Evolutionary conservation across 1,140 invertebrate genomes (phyloP), one percentile per base, ranked within the genome.

Genomic region (Mya arenaria): DNA sequence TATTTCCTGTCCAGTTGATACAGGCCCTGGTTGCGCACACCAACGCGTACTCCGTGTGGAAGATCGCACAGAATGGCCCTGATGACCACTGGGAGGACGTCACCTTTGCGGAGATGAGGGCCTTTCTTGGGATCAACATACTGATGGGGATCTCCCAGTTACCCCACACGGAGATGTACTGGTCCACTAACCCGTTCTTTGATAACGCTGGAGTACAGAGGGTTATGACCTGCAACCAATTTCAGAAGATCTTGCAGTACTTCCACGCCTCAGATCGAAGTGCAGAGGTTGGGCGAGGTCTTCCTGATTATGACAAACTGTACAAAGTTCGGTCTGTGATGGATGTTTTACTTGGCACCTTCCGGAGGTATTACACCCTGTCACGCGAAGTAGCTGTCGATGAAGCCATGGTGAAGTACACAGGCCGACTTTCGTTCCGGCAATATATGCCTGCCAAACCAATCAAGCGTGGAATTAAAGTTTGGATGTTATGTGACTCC

Each of bases 31-130:
- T 55, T 3, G 37, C 25, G 8, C 34, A 82, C 17, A 83, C 82
- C 0, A 83, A 83, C 72, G 52, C 36, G 60, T 78, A 83, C 65
- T 65, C 82, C 10, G 0, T n/a, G 5, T 83, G 73, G 73, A 78
- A 78, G 39, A 68, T 68, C 36, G n/a, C 37, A 44, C 6, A 34
- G 34, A 1, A 28, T 17, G 44, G 68, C 10, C 1, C 8, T 13
- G 68, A 71, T 34, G 48, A 52, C 10, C 32, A 55, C 28, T 71
- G 41, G 68, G 68, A 19, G 3, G 68, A 71, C 8, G 23, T 23
- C 6, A 55, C 68, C 4, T 3, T 48, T 23, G 39, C 25, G 1
- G 48, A 71, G 32, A 71, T 71, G 25, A 52, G 48, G 19, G 41
- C 23, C 28, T 55, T 6, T 37, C 34, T 71, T 0, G 68, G 41